These are phyloP conservation scores for Ametastegia equiseti DNA, from an alignment of 2,888 invertebrate genomes.

Conservation along the genomic window DNA sequence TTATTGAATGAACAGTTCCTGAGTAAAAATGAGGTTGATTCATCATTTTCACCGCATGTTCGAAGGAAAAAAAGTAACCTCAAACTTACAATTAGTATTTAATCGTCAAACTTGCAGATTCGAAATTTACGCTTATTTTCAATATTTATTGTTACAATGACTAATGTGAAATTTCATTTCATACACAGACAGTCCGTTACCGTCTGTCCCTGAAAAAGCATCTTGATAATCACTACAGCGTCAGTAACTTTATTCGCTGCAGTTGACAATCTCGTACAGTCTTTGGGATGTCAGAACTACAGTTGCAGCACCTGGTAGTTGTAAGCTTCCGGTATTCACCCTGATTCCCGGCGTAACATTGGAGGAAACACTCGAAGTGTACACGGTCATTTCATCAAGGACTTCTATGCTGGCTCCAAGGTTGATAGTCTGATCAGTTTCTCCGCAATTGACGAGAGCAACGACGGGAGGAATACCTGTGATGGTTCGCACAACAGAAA, in stretches of 20 bases:
- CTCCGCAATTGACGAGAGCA: slow-evolving; percentile 63
- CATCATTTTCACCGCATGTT: too few species aligned
- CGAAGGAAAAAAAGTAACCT: too few species aligned
- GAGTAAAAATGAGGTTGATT: too few species aligned
- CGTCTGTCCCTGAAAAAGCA: too few species aligned
- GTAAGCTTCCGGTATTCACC: slow-evolving; percentile 52
- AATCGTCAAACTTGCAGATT: too few species aligned
- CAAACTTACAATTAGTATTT: too few species aligned
- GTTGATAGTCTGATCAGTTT: slow-evolving; percentile 56
- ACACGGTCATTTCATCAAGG: slow-evolving; percentile 58
- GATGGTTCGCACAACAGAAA: slow-evolving; percentile 61
- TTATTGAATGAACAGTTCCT: too few species aligned
- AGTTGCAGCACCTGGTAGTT: slow-evolving; percentile 62
- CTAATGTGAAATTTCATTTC: too few species aligned
- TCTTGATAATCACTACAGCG: too few species aligned
- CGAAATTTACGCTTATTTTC: too few species aligned
- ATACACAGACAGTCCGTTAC: too few species aligned
- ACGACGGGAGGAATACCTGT: slow-evolving; percentile 52
- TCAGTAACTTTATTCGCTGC: neutral
- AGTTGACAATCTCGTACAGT: slow-evolving; percentile 13
- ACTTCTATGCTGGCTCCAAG: slow-evolving; percentile 60
- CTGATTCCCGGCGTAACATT: slow-evolving; percentile 45
- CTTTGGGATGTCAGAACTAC: slow-evolving; percentile 56
- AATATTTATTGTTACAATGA: too few species aligned
- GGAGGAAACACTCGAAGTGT: slow-evolving; percentile 60